Evolutionary conservation across 2,888 invertebrate species (phyloP).

Genomic region (Ophion ventricosus): DNA sequence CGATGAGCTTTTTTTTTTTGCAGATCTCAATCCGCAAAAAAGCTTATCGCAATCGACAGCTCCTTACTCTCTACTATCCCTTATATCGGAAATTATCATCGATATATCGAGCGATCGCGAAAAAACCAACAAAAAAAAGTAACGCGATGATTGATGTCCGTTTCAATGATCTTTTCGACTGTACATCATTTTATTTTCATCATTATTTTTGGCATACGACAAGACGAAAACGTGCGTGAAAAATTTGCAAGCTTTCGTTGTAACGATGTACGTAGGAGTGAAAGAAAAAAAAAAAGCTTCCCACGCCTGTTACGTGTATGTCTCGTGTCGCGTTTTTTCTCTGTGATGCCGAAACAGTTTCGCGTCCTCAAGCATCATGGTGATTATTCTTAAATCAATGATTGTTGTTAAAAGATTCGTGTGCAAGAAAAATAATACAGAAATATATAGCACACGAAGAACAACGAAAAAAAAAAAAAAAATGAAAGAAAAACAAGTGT

Average conservation of each 20-base stretch:
- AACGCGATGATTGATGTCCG: conserved; percentile 45
- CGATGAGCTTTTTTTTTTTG: too few relatives aligned
- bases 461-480: conserved; percentile 47
- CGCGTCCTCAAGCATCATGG: conserved; percentile 36
- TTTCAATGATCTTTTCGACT: conserved; percentile 28
- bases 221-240: conserved; percentile 24
- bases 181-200: conserved; percentile 34
- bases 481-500: conserved; percentile 33
- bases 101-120: conserved; percentile 19
- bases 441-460: conserved; percentile 35
- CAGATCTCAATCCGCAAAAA: conserved; percentile 14
- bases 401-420: conserved; percentile 14
- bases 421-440: conserved; percentile 14
- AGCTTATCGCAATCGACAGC: conserved; percentile 27
- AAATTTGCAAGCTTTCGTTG: conserved; percentile 43
- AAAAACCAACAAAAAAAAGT: conserved; percentile 23
- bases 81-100: conserved; percentile 24
- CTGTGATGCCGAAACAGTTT: conserved; percentile 40
- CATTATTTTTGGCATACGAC: conserved; percentile 37
- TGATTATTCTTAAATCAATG: conserved; percentile 47
- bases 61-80: background rate
- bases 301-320: conserved; percentile 21
- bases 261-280: conserved; percentile 20
- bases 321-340: conserved; percentile 47
- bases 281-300: conserved; percentile 36